Base-by-base conservation (phyloP, 2,888 invertebrate genomes). In the Cantharis flavilabris region DNA sequence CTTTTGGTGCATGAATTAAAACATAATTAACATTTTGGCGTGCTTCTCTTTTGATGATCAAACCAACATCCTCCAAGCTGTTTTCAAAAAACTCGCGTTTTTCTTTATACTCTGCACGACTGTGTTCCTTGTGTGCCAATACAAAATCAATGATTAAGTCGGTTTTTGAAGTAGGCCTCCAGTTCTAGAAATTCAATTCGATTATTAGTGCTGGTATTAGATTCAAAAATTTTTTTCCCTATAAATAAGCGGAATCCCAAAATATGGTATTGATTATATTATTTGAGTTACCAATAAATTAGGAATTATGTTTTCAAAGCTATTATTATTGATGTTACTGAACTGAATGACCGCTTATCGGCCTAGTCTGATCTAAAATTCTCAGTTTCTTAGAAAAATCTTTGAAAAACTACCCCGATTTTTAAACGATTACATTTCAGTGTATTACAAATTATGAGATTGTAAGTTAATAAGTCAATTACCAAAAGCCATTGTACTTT, bases 1-100 rank as follows among this genome's bases (percentile, higher is more conserved):
- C 93, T 84, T 89, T 89, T 0, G 95, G 93, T 0, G 94, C 94
- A 86, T 94, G 93, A 30, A 96, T 90, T 89, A 95, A 95, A 9
- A 93, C 90, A 86, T 94, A 95, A 84, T 91, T 90, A 80, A 92
- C 89, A 67, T 92, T 90, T 81, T 93, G 91, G 71, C 91, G 91
- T 80, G 91, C 90, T 83, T 93, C 92, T 79, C 90, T 88, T 84
- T 93, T 92, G 82, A 93, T 84, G 73, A 90, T 87, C 0, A 94
- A 84, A 18, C 93, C 93, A 82, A 92, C 93, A 10, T 89, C 89
- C 81, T 88, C 88, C 76, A 94, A 88, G 86, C 92, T 92, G 26
- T 86, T 85, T 85, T 94, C 93, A 84, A 93, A 94, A 30, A 88
- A 87, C 83, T 90, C 87, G 20, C 92, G 87, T 83, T 89, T 89